Conservation (phyloP, 2,888 invertebrate species). For the Dione vanillae region DNA sequence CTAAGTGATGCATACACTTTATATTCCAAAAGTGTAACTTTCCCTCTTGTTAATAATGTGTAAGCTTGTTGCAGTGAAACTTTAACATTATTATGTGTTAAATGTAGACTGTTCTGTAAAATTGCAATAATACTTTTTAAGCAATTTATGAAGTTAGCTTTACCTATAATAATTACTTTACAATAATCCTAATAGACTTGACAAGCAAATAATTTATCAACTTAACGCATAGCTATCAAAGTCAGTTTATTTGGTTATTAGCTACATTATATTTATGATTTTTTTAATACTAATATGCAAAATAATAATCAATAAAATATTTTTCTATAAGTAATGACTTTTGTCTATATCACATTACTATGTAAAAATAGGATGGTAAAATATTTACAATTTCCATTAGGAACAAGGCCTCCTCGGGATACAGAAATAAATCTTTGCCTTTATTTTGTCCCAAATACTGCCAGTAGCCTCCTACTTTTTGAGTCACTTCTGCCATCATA, state of each 20-base stretch:
- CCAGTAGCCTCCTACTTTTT: conserved; percentile 83
- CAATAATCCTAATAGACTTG: too few relatives aligned
- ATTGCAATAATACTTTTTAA: neutral
- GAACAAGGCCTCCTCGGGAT: conserved; percentile 87
- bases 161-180: too few relatives aligned
- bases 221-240: too few relatives aligned
- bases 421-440: conserved; percentile 76
- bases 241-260: too few relatives aligned
- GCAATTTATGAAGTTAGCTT: too few relatives aligned
- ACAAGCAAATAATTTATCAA: too few relatives aligned
- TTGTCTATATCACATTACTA: neutral
- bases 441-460: conserved; percentile 80
- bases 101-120: conserved; percentile 85
- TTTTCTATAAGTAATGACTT: neutral
- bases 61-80: conserved; percentile 88
- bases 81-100: conserved; percentile 82
- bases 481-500: conserved; percentile 81
- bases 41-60: conserved; percentile 71
- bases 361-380: neutral
- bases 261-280: too few relatives aligned
- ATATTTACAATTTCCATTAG: conserved; percentile 86
- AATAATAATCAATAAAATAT: neutral
- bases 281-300: too few relatives aligned
- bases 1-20: conserved; percentile 85
- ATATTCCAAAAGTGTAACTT: conserved; percentile 77